Evolutionary conservation across 2,113 vertebrate species (phyloP).

Genomic region (Muntiacus reevesi): DNA sequence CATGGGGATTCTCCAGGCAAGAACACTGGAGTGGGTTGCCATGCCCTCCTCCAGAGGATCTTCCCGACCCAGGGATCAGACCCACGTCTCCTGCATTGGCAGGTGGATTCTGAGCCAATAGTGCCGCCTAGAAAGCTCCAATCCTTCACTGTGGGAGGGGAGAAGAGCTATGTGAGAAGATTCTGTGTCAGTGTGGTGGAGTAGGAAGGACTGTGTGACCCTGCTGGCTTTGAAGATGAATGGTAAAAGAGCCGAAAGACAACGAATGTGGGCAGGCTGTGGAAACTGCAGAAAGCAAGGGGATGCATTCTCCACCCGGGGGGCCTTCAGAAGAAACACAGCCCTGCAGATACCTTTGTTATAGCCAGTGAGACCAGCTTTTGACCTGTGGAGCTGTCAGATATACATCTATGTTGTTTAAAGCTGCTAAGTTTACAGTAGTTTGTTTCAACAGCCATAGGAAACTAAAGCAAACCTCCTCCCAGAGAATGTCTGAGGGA

Average conservation of each 20-base stretch:
- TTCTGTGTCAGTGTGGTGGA: not conserved
- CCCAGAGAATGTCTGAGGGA: too few species aligned
- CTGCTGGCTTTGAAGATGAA: not conserved
- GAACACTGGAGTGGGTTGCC: not conserved
- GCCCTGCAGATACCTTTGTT: not conserved
- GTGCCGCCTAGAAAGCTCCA: not conserved
- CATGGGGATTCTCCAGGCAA: not conserved
- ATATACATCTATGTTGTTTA: not conserved
- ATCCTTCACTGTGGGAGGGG: not conserved
- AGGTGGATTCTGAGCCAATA: not conserved
- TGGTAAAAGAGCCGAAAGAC: not conserved
- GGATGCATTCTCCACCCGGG: not conserved
- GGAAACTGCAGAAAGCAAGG: not conserved
- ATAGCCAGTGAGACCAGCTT: not conserved
- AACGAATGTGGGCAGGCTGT: not conserved
- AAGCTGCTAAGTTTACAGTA: not conserved
- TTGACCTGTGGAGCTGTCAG: not conserved
- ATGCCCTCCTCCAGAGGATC: not conserved
- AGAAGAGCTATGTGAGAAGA: not conserved
- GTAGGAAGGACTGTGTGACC: not conserved
- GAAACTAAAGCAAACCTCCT: not conserved
- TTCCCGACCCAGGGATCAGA: not conserved
- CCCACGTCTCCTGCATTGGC: not conserved
- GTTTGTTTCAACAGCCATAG: not conserved
- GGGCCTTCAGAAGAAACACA: not conserved